Base-by-base conservation (phyloP, 2,797 vertebrate genomes). In the Danio kyathit region DNA sequence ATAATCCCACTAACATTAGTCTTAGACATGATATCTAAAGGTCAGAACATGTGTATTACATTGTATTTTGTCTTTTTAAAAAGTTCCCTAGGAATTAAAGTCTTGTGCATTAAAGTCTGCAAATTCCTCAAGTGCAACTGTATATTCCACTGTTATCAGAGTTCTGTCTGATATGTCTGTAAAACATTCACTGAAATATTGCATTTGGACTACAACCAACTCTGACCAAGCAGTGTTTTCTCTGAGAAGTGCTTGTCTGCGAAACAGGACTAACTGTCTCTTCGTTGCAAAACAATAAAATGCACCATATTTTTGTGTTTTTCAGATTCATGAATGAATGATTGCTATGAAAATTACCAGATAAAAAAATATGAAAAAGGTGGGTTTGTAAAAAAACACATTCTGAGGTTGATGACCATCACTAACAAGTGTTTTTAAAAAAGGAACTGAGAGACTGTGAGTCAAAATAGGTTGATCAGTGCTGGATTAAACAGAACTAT, bases 161-260 rank as follows among this genome's bases (percentile, higher is more conserved):
- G 48, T 69, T 29, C 29, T 29, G 29, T 29, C 29, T 29, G 29
- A 29, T n/a, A 40, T 38, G 66, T 40, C 48, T 52, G 46, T 69
- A 69, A 69, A 69, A 40, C 4, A 69, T 40, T 69, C 21, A 40
- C 66, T 70, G 14, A 17, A 70, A 70, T 51, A 52, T n/a, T 52
- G 12, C 3, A 70, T 5, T 29, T 52, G 29, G 5, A 52, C 12
- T 52, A n/a, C 52, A 29, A 21, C 14, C 57, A 60, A 60, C 57
- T 52, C 29, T 51, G 46, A 51, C 21, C 21, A 13, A 51, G 49
- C 49, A 6, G 1, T 6, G 16, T 11, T 0, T 46, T 69, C 11
- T 7, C 29, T 29, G 29, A 29, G 29, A 29, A 29, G 40, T 8
- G 13, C 2, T 6, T 38, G 14, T 52, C 21, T 40, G 8, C 13